Percentiles rank a stretch among this genome's conserved stretches.
Conservation (phyloP, 2,113 vertebrate species). For the Ceyx cyanopectus region DNA sequence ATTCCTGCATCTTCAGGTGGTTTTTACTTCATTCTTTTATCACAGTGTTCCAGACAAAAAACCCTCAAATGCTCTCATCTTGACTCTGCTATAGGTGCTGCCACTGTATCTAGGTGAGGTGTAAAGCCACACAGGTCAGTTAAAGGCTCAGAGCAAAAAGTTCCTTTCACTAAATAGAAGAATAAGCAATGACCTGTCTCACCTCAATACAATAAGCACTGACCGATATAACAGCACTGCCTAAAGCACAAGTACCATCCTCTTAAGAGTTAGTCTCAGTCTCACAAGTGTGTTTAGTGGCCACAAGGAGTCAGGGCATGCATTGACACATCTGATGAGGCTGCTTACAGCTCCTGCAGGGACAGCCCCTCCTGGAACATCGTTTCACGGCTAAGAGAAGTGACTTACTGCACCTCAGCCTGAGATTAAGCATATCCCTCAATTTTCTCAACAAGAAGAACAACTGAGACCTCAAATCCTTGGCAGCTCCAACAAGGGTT, state of each 20-base stretch:
- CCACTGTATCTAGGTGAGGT: neutral
- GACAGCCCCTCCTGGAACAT: fast-evolving
- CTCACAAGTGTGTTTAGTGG: neutral
- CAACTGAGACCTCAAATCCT: neutral
- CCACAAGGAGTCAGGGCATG: slow-evolving; percentile 62
- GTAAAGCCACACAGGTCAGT: neutral
- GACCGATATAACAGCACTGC: neutral
- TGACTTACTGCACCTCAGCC: neutral
- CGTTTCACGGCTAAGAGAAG: neutral
- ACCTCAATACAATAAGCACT: neutral
- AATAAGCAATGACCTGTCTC: neutral
- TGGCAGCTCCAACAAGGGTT: neutral
- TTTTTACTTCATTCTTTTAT: neutral
- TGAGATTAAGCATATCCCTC: neutral
- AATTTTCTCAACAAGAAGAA: neutral
- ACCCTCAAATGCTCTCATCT: neutral
- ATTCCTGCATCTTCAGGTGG: too few species aligned
- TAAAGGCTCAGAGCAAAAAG: neutral
- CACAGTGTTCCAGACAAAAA: neutral
- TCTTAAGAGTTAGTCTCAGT: neutral
- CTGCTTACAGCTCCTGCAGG: neutral
- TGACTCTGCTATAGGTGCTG: neutral
- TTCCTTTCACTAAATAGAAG: neutral
- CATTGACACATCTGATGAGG: neutral
- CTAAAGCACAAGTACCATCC: neutral